phyloP scores from a whole-genome alignment of 2,888 invertebrate genomes.

The Anthoptus insignis region DNA sequence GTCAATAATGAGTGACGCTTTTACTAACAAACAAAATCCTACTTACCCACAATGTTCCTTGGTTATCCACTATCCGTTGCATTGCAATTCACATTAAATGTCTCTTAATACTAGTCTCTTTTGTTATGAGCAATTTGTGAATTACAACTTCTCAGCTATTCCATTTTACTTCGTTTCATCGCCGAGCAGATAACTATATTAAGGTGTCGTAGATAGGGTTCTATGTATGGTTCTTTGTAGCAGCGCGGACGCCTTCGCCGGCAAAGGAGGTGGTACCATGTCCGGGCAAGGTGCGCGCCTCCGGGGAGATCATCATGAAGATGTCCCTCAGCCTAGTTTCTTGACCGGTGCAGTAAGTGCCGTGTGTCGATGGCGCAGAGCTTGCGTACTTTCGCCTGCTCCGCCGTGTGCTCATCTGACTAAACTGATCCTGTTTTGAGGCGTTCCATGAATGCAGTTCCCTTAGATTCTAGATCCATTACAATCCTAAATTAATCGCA shows the following conservation, averaged over 20 bases:
- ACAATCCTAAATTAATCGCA: not conserved
- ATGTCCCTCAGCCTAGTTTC: conserved; percentile 65
- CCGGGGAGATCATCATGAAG: conserved; percentile 66
- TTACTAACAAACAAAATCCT: conserved; percentile 60
- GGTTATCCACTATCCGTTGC: too few relatives aligned
- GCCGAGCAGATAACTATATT: too few relatives aligned
- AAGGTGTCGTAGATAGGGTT: conserved; percentile 34
- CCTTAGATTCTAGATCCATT: conserved; percentile 7
- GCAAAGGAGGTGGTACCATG: conserved; percentile 74
- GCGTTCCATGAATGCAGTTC: not conserved
- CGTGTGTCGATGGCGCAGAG: conserved; percentile 46
- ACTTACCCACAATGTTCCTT: too few relatives aligned
- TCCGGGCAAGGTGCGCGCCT: conserved; percentile 76
- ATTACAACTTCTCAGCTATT: not conserved
- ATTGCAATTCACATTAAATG: not conserved
- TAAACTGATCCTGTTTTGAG: not conserved
- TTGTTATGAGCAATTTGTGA: not conserved
- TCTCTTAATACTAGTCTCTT: not conserved
- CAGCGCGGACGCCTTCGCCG: conserved; percentile 58
- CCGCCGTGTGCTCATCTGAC: conserved; percentile 48
- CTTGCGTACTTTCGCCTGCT: conserved; percentile 9
- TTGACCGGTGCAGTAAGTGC: conserved; percentile 71
- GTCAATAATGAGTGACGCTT: conserved; percentile 75
- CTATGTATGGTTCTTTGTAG: conserved; percentile 62
- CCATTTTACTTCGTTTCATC: too few relatives aligned